Evolutionary conservation across 2,888 invertebrate genomes (phyloP), one percentile per base, ranked within the genome.

Genomic region (Drosophila testacea): DNA sequence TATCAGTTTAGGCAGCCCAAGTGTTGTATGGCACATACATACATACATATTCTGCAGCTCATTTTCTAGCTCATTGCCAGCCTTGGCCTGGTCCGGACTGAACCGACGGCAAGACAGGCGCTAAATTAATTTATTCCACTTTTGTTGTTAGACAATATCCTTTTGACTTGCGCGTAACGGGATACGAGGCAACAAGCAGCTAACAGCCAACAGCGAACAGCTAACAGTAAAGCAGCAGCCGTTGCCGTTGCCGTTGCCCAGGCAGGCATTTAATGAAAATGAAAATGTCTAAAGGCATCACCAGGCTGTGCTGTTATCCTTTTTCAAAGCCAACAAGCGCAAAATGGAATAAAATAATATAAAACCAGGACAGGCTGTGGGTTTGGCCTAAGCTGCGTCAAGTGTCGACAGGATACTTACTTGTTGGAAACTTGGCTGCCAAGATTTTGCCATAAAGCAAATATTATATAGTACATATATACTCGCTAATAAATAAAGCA

Each of bases 91-190:
- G 22, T 10, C 13, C 27, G 16, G 22, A 6, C 27, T 11, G 13
- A 36, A 30, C 9, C 34, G 83, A 67, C 16, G 67, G 71, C 67
- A 78, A 81, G 79, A 81, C 79, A 82, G 78, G 80, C 77, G 82
- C 86, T 85, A 90, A 90, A 91, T 91, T 90, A 91, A 91, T 90
- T 90, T 90, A 90, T 88, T 88, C 79, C 79, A 75, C 79, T 81
- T 89, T 89, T 89, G 85, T 89, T 85, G 83, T 79, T 89, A 87
- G 81, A 83, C 83, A 83, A 83, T 83, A 83, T 83, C 83, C 83
- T 86, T 77, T 86, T 77, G 77, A 76, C 81, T 74, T 52, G 81
- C 65, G 59, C 68, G 86, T 80, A 75, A 88, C 69, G 47, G 78
- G 73, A 83, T 77, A 67, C 77, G 42, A 64, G 55, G 50, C 64